These are phyloP conservation scores for Acrobasis suavella DNA, from an alignment of 2,888 invertebrate species.

Conservation along the genomic window DNA sequence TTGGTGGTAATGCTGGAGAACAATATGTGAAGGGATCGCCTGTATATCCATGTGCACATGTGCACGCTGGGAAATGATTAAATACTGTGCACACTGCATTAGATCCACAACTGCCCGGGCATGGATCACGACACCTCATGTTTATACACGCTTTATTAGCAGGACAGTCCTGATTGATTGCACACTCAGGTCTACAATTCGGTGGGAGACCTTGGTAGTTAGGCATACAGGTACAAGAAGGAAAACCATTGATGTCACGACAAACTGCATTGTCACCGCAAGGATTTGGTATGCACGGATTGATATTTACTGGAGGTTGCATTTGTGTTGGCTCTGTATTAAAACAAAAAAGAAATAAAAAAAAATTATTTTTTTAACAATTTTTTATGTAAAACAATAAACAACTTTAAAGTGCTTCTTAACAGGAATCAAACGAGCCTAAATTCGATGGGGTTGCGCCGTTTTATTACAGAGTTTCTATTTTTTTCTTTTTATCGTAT, in stretches of 20 bases:
- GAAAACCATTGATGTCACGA: slow-evolving; percentile 80
- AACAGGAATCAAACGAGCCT: no score
- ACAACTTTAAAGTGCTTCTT: no score
- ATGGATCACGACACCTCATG: slow-evolving; percentile 88
- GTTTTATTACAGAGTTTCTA: no score
- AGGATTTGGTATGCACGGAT: slow-evolving; percentile 87
- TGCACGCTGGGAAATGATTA: slow-evolving; percentile 87
- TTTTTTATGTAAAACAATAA: no score
- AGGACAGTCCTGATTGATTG: slow-evolving; percentile 87
- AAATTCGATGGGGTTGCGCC: no score
- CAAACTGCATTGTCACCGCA: slow-evolving; percentile 87
- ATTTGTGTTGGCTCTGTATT: slow-evolving; percentile 38
- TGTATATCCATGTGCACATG: slow-evolving; percentile 86
- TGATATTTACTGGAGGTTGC: slow-evolving; percentile 60
- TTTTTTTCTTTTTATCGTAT: no score
- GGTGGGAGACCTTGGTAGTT: slow-evolving; percentile 87
- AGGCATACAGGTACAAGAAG: slow-evolving; percentile 85
- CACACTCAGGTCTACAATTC: slow-evolving; percentile 88
- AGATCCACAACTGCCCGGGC: slow-evolving; percentile 87
- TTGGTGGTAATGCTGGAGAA: slow-evolving; percentile 67
- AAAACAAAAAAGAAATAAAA: no score
- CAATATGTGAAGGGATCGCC: slow-evolving; percentile 91
- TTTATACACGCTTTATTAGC: slow-evolving; percentile 88
- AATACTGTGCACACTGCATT: slow-evolving; percentile 85
- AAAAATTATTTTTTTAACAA: no score